A percentile compares a stretch with the other conserved stretches of the same genome.
phyloP scores from a whole-genome alignment of 2,113 vertebrate genomes.

The Gallinago media region DNA sequence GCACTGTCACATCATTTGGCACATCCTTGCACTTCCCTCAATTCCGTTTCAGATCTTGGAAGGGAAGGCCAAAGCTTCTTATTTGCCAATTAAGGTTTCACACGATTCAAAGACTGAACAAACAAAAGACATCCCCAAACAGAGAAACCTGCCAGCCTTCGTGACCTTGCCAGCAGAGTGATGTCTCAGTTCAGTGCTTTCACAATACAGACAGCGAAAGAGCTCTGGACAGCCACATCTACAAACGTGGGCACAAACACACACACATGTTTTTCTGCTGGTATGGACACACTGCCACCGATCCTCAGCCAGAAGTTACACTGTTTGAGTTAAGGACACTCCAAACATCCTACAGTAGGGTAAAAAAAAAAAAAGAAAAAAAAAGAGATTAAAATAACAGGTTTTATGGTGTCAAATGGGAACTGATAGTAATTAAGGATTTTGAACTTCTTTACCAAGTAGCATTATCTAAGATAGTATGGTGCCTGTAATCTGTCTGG shows the following conservation, averaged over 20 bases:
- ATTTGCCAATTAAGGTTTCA: slow-evolving; percentile 48
- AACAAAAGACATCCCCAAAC: neutral
- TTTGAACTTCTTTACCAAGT: neutral
- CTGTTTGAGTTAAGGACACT: neutral
- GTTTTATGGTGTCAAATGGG: neutral
- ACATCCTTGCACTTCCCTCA: neutral
- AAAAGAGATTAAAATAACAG: neutral
- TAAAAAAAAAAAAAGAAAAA: neutral
- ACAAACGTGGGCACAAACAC: neutral
- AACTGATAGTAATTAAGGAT: neutral
- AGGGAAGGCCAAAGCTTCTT: slow-evolving; percentile 13
- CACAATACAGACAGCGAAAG: neutral
- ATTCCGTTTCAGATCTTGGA: neutral
- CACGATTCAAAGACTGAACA: neutral
- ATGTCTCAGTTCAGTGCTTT: slow-evolving; percentile 7
- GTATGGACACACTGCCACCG: neutral
- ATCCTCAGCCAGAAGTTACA: neutral
- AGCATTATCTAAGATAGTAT: neutral
- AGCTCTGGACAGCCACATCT: neutral
- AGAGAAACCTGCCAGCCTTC: slow-evolving; percentile 28
- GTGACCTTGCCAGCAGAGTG: neutral
- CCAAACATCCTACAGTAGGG: neutral
- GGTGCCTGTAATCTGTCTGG: neutral
- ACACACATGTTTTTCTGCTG: neutral
- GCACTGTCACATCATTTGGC: neutral